Percentiles rank a stretch among this genome's conserved stretches.
Conservation (phyloP, 2,113 vertebrate genomes). For the Elaphurus davidianus region DNA sequence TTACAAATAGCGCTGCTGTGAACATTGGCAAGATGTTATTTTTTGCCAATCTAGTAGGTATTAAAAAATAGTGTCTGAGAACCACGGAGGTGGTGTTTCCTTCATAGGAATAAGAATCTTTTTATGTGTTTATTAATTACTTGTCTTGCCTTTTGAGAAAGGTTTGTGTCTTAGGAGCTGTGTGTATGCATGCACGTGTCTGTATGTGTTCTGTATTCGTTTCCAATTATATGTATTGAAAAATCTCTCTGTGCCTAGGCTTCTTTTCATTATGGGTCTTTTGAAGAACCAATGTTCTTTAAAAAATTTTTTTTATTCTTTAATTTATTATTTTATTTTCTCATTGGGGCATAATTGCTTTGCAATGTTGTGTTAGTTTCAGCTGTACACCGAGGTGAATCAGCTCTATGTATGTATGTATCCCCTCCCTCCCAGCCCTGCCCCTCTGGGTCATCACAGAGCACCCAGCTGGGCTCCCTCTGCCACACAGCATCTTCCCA, state of each 20-base stretch:
- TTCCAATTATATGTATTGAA: neutral
- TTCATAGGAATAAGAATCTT: neutral
- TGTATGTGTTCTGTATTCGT: neutral
- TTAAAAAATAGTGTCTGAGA: neutral
- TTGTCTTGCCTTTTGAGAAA: neutral
- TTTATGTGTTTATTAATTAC: neutral
- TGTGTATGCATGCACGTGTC: neutral
- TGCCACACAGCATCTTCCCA: neutral
- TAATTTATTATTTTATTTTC: neutral
- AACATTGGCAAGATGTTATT: neutral
- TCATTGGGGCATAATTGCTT: neutral
- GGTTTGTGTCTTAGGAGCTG: neutral
- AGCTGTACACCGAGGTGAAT: neutral
- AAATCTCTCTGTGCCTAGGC: neutral
- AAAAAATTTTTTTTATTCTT: neutral
- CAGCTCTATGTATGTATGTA: neutral
- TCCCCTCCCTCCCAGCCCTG: neutral
- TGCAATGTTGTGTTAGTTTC: neutral
- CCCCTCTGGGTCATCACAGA: neutral
- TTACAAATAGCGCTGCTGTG: neutral
- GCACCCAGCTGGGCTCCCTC: neutral
- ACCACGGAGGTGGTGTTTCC: neutral
- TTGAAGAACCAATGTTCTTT: neutral
- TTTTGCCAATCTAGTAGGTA: neutral
- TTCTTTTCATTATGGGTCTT: neutral